Conservation (phyloP, 2,113 vertebrate species). For the Python bivittatus region DNA sequence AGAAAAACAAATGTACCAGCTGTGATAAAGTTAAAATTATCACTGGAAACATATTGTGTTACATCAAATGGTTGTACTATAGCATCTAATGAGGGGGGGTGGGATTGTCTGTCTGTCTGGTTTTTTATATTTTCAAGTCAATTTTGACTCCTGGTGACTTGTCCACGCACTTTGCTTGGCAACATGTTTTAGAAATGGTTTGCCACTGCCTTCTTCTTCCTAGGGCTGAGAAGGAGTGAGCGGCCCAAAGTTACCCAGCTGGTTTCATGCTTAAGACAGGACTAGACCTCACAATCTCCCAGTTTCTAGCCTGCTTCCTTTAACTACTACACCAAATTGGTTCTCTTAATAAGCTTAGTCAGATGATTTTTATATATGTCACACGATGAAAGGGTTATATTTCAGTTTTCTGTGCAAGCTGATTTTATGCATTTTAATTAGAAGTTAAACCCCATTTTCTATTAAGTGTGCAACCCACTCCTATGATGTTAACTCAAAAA, state of each 20-base stretch:
- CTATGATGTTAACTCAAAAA: not conserved
- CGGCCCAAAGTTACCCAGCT: not conserved
- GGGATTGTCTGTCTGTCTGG: not conserved
- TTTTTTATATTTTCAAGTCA: not conserved
- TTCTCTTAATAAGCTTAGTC: not conserved
- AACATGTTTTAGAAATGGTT: not conserved
- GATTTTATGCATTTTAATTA: not conserved
- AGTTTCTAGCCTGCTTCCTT: not conserved
- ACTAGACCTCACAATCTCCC: not conserved
- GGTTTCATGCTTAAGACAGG: not conserved
- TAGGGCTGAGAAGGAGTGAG: not conserved
- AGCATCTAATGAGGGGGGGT: not conserved
- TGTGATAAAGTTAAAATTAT: not conserved
- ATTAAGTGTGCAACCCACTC: not conserved
- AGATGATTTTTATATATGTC: not conserved
- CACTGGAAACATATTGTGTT: not conserved
- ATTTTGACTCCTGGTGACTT: not conserved
- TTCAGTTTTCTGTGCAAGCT: not conserved
- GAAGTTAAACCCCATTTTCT: not conserved
- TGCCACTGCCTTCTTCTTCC: not conserved
- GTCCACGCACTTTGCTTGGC: not conserved
- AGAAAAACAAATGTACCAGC: not conserved
- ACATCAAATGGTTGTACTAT: not conserved
- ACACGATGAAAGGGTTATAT: not conserved
- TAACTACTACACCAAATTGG: not conserved